Evolutionary conservation across 2,888 invertebrate genomes (phyloP), one percentile per base, ranked within the genome.

Genomic region (Rhodophaea formosa): DNA sequence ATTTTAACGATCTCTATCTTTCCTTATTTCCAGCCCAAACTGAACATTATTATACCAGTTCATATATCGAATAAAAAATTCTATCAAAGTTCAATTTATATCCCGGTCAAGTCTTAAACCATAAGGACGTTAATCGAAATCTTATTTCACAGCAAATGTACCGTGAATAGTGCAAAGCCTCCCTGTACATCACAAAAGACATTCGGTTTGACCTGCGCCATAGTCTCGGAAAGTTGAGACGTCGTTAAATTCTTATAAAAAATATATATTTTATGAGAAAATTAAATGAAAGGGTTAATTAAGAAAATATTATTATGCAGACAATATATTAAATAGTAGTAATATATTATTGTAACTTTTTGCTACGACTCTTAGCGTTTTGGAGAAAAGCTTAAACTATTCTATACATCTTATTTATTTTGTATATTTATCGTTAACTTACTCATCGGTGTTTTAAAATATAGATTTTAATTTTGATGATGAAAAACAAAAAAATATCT

Each of bases 121-220:
- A 56, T 57, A 63, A 62, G 64, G 58, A 73, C 69, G 72, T 78
- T 86, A 87, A 88, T 87, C 84, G 86, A 87, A 84, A 82, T 80
- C 86, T 83, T 88, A 88, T 88, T 82, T 88, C 82, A 86, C 63
- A 68, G 74, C 74, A 79, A 88, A 88, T 86, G 86, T 80, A 64
- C 85, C 87, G 82, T 86, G 80, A 86, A 84, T 72, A 75, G 76
- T 73, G 73, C 68, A 72, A 75, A 80, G 78, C 77, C 73, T 71
- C 72, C 73, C 70, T 62, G 66, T 81, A 74, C 70, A 77, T 82
- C 76, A 82, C 79, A 76, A 75, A 74, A 70, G 77, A 75, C 72
- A 72, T 75, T 74, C 66, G 59, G 67, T 64, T 65, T 68, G 56
- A 53, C 42, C 47, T 15, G 47, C 23, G 45, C 32, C 57, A 47